Base-by-base conservation (phyloP, 2,113 vertebrate genomes). In the Monarcha castaneiventris region DNA sequence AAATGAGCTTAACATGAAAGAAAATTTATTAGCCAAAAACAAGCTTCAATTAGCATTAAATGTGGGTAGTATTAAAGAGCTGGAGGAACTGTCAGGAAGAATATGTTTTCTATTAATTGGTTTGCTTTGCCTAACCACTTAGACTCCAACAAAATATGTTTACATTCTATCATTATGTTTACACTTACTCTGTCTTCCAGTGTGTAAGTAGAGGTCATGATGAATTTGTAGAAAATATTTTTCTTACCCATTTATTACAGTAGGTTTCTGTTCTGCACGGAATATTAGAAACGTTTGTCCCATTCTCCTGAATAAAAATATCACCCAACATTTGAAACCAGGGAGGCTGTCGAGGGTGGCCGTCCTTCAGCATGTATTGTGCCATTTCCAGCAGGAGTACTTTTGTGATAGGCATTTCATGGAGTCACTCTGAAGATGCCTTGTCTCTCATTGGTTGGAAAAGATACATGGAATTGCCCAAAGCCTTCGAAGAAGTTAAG, bases 201-300 rank as follows among this genome's bases (percentile, higher is more conserved):
- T 46, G 9, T 58, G 6, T 68, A 55, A 92, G 39, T 7, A 59
- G 61, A 75, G 44, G 49, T 90, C 49, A 8, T 26, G 78, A 30
- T 46, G 41, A 75, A 86, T 62, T 88, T 62, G 32, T 54, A 86
- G 93, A 64, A 88, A 91, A 69, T 23, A 11, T 39, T 82, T 88
- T 83, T 69, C 16, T 84, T 80, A 61, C 61, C 56, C 7, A 19
- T 81, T 89, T 87, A 61, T 41, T 82, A 7, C 20, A 1, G 0
- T 64, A 80, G 43, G 21, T 86, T 90, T 96, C 67, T 92, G 82
- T 94, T 93, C 93, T 94, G 92, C 83, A 82, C 35, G 10, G 72
- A 83, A 39, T 68, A 72, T 41, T 78, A 58, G 32, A 86, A 84
- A 39, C 46, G 7, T 59, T 88, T 92, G 44, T 90, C 35, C 39